Conservation (phyloP, 2,888 invertebrate species). For the Drosophila nr. medialis region DNA sequence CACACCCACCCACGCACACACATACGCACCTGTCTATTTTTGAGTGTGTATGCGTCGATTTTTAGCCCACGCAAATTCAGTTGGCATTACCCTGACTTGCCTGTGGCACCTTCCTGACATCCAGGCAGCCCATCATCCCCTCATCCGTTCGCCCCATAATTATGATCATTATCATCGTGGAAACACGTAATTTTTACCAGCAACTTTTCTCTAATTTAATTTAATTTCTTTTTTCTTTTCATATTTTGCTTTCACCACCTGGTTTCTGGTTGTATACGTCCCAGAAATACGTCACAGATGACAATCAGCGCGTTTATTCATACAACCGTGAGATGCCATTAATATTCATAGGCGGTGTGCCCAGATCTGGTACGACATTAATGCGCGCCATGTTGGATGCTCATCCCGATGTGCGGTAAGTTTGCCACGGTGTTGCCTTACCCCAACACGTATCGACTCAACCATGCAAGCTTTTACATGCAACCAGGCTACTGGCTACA, state of each 20-base stretch:
- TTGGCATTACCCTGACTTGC: conserved; percentile 38
- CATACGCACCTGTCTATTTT: conserved; percentile 3
- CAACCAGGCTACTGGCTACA: conserved; percentile 7
- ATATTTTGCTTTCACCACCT: conserved; percentile 9
- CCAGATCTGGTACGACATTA: conserved; percentile 98
- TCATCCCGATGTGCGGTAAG: conserved; percentile 95
- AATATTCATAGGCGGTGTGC: conserved; percentile 99
- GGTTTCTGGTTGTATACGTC: conserved; percentile 11
- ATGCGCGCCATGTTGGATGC: conserved; percentile 99
- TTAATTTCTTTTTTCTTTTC: conserved; percentile 17
- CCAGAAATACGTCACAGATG: conserved; percentile 88
- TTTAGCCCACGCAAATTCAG: conserved; percentile 39
- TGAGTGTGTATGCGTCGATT: background rate
- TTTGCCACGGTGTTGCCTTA: conserved; percentile 27
- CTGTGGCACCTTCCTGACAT: conserved; percentile 28
- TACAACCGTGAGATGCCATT: conserved; percentile 96
- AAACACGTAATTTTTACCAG: conserved; percentile 66
- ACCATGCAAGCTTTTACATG: background rate
- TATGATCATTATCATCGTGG: conserved; percentile 38
- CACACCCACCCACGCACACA: background rate
- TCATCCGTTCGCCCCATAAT: conserved; percentile 19
- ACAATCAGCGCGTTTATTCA: conserved; percentile 88
- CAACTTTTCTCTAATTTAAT: conserved; percentile 67
- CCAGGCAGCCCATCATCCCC: conserved; percentile 20
- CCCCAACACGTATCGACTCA: background rate